phyloP scores from a whole-genome alignment of 2,113 vertebrate species.

The Archilochus colubris region DNA sequence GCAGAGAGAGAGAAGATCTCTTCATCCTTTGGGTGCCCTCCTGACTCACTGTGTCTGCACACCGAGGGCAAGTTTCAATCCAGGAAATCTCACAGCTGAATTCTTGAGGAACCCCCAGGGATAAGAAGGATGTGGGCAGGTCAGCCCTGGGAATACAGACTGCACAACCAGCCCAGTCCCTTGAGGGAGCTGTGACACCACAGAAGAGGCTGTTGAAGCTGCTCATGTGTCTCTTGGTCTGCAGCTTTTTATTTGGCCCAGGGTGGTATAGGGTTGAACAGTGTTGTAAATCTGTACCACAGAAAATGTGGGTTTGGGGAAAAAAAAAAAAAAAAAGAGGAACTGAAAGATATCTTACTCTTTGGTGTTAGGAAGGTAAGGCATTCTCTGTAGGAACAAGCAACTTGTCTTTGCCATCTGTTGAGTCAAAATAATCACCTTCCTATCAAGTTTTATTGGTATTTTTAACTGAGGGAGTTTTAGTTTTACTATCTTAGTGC shows the following conservation, averaged over 20 bases:
- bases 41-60: not conserved
- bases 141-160: not conserved
- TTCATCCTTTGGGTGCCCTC: not conserved
- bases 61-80: not conserved
- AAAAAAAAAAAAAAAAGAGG: not conserved
- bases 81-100: not conserved
- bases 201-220: not conserved
- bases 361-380: not conserved
- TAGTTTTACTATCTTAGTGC: not conserved
- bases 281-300: not conserved
- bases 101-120: not conserved
- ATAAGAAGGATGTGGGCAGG: not conserved
- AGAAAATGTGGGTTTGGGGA: not conserved
- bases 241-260: not conserved
- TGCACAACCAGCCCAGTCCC: not conserved
- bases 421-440: not conserved
- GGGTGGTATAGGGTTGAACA: not conserved
- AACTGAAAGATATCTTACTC: not conserved
- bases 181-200: slow-evolving; percentile 41
- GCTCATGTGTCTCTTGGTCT: not conserved
- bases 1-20: not conserved
- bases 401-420: not conserved
- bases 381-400: accelerated
- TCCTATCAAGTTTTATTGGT: not conserved
- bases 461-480: slow-evolving; percentile 38